Conservation (phyloP, 2,888 invertebrate species). For the Caenorhabditis angaria region DNA sequence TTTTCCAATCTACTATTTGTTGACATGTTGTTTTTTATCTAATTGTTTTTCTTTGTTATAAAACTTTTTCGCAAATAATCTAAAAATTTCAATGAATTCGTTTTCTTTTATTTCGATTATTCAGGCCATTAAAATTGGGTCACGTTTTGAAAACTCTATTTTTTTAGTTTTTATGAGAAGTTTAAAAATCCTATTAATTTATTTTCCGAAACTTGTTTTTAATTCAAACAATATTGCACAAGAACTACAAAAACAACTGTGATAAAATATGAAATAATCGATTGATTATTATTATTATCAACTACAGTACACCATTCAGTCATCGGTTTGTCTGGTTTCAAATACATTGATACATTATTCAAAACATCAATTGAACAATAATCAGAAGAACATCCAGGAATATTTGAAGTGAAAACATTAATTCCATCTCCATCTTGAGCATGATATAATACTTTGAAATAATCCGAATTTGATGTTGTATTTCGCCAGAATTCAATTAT, state of each 20-base stretch:
- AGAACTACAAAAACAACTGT: background rate
- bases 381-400: conserved; percentile 41
- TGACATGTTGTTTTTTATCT: background rate
- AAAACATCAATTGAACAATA: conserved; percentile 42
- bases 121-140: too few species aligned
- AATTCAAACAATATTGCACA: background rate
- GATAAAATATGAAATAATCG: background rate
- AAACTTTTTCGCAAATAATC: too few species aligned
- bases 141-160: too few species aligned
- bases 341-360: conserved; percentile 15
- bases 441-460: conserved; percentile 54
- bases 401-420: conserved; percentile 32
- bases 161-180: too few species aligned
- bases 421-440: conserved; percentile 38
- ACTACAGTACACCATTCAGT: background rate
- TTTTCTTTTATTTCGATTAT: too few species aligned
- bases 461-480: conserved; percentile 26
- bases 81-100: too few species aligned
- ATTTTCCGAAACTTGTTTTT: too few species aligned
- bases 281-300: background rate
- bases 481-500: conserved; percentile 52
- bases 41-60: background rate
- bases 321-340: conserved; percentile 28
- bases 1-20: background rate
- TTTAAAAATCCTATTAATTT: too few species aligned